Evolutionary conservation across 2,888 invertebrate genomes (phyloP), one percentile per base, ranked within the genome.

Genomic region (Lycaena phlaeas): DNA sequence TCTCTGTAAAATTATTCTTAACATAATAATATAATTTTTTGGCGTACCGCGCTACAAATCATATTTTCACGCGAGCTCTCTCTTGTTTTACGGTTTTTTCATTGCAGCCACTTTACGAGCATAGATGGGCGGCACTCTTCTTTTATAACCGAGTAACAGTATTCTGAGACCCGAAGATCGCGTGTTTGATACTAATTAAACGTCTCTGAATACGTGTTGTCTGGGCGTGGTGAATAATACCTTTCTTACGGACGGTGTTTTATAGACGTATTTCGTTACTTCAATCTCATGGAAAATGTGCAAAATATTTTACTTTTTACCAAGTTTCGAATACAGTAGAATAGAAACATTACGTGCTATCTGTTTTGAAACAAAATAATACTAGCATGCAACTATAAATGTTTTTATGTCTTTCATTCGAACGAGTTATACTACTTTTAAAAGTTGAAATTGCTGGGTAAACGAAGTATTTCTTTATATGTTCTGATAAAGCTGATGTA

Each of bases 161-260:
- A 64, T 61, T 65, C 56, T 49, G 52, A 58, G 62, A 63, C 55
- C 56, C 57, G 48, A 61, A 71, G 68, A 72, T 79, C 68, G 75
- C 76, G 66, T 82, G 79, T 71, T 77, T 66, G 62, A 56, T 62
- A 67, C 69, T 76, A 81, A 81, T 81, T 81, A 81, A 76, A 68
- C 62, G 64, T 72, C 66, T 70, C 66, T 66, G 59, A 59, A 61
- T 72, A 69, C 72, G 68, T 68, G 71, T 69, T 61, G 71, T 71
- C 72, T 70, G 68, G 59, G 52, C 49, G 54, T 52, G 51, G 52
- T 61, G 63, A 63, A 59, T 71, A 66, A 71, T 68, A 64, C 52
- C 59, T 59, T 64, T 61, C 58, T 66, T 58, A 56, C 52, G 44
- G 46, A 51, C 22, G 22, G 5, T 45, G 54, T 65, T 70, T 66